Evolutionary conservation across 1,140 invertebrate genomes (phyloP).

Genomic region (Gonioctena quinquepunctata): DNA sequence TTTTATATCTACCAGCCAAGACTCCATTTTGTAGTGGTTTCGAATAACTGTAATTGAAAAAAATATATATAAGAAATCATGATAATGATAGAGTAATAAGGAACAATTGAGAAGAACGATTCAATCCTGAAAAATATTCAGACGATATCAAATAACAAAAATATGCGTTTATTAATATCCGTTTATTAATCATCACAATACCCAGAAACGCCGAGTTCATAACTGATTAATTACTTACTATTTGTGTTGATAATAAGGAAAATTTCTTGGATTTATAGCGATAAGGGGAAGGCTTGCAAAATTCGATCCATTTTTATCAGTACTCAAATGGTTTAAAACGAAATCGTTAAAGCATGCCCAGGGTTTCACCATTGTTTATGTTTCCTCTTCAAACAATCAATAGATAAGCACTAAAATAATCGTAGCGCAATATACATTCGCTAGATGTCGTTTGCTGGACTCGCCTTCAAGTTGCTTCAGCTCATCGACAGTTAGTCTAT

Average conservation of each 20-base stretch:
- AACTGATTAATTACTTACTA: no score
- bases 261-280: neutral
- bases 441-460: neutral
- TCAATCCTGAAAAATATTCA: neutral
- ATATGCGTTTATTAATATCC: neutral
- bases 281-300: no score
- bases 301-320: neutral
- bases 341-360: no score
- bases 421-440: neutral
- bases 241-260: neutral
- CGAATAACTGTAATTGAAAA: neutral
- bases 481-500: neutral
- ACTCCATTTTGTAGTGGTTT: constrained; percentile 66
- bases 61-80: neutral
- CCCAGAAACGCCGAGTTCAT: neutral
- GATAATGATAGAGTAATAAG: no score
- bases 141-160: neutral
- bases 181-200: neutral
- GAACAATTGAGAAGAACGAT: no score
- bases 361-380: no score
- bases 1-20: constrained; percentile 81
- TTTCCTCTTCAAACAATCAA: neutral
- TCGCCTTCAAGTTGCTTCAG: neutral
- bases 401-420: neutral
- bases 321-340: neutral